A percentile compares a stretch with the other conserved stretches of the same genome.
Conservation (phyloP, 2,888 invertebrate genomes). For the Mythimna vitellina region DNA sequence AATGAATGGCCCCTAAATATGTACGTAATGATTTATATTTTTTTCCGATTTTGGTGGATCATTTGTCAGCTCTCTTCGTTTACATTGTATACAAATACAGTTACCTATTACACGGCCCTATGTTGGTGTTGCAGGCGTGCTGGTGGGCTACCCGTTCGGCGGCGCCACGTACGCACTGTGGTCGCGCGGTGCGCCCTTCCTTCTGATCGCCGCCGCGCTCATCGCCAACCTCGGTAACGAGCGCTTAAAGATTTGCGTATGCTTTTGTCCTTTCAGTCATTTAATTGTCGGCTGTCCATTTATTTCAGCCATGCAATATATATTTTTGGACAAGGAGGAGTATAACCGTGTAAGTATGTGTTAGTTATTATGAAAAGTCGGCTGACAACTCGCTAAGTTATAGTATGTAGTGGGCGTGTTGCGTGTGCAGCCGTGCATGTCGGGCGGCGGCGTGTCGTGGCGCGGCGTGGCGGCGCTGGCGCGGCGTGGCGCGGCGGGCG, state of each 20-base stretch:
- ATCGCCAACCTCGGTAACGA: slow-evolving; percentile 75
- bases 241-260: neutral
- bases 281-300: slow-evolving; percentile 15
- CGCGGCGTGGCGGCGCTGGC: slow-evolving; percentile 52
- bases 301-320: slow-evolving; percentile 77
- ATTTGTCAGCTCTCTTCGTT: too few relatives aligned
- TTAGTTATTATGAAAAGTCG: neutral
- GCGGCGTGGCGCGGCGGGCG: slow-evolving; percentile 70
- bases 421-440: slow-evolving; percentile 24
- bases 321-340: slow-evolving; percentile 75
- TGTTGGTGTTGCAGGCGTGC: slow-evolving; percentile 75
- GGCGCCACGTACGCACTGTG: slow-evolving; percentile 80
- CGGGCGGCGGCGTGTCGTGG: slow-evolving; percentile 49
- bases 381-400: neutral
- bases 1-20: too few relatives aligned
- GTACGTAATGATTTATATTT: too few relatives aligned
- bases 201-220: slow-evolving; percentile 77
- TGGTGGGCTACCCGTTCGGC: slow-evolving; percentile 86
- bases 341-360: slow-evolving; percentile 74
- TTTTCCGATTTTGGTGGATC: too few relatives aligned
- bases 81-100: neutral
- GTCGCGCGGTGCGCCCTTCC: slow-evolving; percentile 81
- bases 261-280: too few relatives aligned
- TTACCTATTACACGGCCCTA: too few relatives aligned
- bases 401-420: neutral